Evolutionary conservation across 2,888 invertebrate genomes (phyloP), one percentile per base, ranked within the genome.

Genomic region (Buathra laborator): DNA sequence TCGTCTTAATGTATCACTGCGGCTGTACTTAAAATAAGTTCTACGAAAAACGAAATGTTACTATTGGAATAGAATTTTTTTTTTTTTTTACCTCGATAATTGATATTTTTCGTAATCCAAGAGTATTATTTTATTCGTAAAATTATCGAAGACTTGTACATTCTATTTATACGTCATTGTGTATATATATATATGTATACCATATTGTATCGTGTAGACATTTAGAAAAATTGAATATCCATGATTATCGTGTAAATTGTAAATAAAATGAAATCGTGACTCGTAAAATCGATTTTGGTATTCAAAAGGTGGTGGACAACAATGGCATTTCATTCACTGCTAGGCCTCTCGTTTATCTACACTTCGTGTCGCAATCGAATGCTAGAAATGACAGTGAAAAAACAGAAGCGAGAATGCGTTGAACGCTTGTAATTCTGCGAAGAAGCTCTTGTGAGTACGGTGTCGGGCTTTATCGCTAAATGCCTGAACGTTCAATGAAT

Each of bases 391-490:
- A 64, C 43, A 70, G 48, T 7, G 29, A 16, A 44, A 5, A 44
- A 37, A 9, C 24, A 12, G 59, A 78, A 16, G 48, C 29, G 46
- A 10, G 24, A 48, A 62, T 19, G 29, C 46, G 43, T 44, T 29
- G 29, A 51, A 29, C 59, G 68, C 59, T 81, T 81, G 43, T 62
- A 62, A 81, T 81, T 81, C 81, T 12, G 37, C 6, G 46, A 24
- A 68, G 37, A 62, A 51, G 59, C 51, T 37, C 74, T 37, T 12
- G 59, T 43, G 16, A 62, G 14, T 62, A 68, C 59, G 48, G 81
- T 51, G 37, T 62, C 24, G 24, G 32, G 19, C 76, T 78, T 83
- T 83, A 78, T 83, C 83, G 83, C 68, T 83, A 83, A 83, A 83
- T 72, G 83, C 74, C 44, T 46, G 51, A 78, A 83, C 78, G 78